Percentiles rank a stretch among this genome's conserved stretches.
These are phyloP conservation scores for Cephonodes hylas DNA, from an alignment of 2,888 invertebrate genomes.

Conservation along the genomic window DNA sequence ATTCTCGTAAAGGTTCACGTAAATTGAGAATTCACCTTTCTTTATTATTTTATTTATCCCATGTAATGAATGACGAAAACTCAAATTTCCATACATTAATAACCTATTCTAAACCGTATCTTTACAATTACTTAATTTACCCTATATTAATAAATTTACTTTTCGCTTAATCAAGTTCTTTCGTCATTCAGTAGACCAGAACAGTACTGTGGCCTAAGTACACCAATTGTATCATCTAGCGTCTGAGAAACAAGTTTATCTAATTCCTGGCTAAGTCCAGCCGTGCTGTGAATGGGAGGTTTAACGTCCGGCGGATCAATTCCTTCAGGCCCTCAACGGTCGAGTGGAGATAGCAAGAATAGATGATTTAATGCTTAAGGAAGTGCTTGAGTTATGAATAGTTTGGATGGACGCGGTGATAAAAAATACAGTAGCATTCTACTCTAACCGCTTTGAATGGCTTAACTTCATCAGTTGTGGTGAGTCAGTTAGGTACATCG, in stretches of 20 bases:
- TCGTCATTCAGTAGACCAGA: too few species aligned
- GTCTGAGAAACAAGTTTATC: neutral
- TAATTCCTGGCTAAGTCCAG: neutral
- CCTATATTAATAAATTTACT: too few species aligned
- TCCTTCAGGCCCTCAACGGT: slow-evolving; percentile 3
- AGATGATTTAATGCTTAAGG: slow-evolving; percentile 14
- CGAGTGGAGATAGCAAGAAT: slow-evolving; percentile 15
- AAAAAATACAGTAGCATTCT: slow-evolving; percentile 1
- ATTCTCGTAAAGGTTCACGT: too few species aligned
- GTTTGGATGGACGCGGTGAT: neutral
- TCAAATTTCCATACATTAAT: too few species aligned
- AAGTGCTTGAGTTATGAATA: slow-evolving; percentile 12
- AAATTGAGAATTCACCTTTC: too few species aligned
- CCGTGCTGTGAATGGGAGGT: slow-evolving; percentile 3
- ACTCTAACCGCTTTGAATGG: neutral
- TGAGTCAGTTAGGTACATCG: neutral
- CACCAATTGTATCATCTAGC: neutral
- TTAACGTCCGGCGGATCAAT: slow-evolving; percentile 12
- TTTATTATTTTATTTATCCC: too few species aligned
- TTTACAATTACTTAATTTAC: too few species aligned
- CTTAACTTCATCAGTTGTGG: neutral
- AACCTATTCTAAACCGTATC: too few species aligned
- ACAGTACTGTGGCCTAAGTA: too few species aligned
- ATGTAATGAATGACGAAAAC: too few species aligned
- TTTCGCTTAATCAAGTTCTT: too few species aligned